Evolutionary conservation across 2,797 vertebrate genomes (phyloP).

Genomic region (Liparis tanakae): DNA sequence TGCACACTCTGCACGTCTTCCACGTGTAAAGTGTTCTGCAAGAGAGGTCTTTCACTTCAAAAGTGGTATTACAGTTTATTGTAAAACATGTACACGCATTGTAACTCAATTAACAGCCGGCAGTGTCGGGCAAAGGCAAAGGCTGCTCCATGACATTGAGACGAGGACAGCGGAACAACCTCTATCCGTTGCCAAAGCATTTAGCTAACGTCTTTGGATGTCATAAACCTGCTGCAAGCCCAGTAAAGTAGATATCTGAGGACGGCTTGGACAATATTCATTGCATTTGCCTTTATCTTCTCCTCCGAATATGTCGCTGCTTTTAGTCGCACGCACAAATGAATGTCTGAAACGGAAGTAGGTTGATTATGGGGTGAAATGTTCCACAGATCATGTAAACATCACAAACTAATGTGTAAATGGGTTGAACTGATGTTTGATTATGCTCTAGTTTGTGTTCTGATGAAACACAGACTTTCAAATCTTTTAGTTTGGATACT

Average conservation of each 20-base stretch:
- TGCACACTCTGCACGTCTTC: slow-evolving; percentile 44
- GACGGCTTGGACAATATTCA: neutral
- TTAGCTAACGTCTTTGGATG: slow-evolving; percentile 41
- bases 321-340: neutral
- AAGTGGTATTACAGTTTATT: slow-evolving; percentile 16
- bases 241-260: slow-evolving; percentile 10
- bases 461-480: too few species aligned
- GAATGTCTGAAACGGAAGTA: neutral
- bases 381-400: neutral
- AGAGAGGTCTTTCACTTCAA: slow-evolving; percentile 43
- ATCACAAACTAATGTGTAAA: too few species aligned
- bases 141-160: slow-evolving; percentile 36
- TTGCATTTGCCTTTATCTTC: neutral
- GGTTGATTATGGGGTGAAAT: neutral
- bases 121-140: slow-evolving; percentile 2
- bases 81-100: slow-evolving; percentile 23
- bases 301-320: neutral
- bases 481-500: neutral
- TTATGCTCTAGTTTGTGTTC: neutral
- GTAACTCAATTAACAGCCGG: slow-evolving; percentile 46
- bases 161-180: slow-evolving; percentile 26
- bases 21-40: slow-evolving; percentile 35
- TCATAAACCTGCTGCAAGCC: slow-evolving; percentile 33
- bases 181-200: slow-evolving; percentile 47
- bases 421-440: neutral